Evolutionary conservation across 2,888 invertebrate genomes (phyloP), one percentile per base, ranked within the genome.

Genomic region (Eristalis pertinax): DNA sequence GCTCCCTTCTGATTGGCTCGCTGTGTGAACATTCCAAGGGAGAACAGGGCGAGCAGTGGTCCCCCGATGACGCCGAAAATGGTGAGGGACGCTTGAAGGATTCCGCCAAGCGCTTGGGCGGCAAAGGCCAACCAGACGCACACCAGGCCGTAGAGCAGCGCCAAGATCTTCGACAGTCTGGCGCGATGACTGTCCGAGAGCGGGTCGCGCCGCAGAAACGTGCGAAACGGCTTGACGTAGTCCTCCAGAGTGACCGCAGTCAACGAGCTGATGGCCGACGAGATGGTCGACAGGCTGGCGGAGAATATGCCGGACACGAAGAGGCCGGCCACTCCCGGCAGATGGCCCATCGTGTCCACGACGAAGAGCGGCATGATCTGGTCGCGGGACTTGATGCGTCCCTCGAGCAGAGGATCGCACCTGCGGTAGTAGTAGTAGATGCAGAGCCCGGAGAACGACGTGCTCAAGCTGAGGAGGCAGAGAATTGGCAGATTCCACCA

Each of bases 231-330:
- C 92, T 95, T 95, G 3, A 98, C 93, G 89, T 98, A 97, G 93
- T 99, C 99, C 90, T 97, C 96, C 60, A 98, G 93, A 0, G 98
- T 97, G 13, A 98, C 97, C 0, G 98, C 98, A 0, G 98, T 96
- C 65, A 99, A 94, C 1, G 98, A 97, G 91, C 98, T 98, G 82
- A 98, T 95, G 1, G 98, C 96, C 0, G 98, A 98, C 0, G 98
- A 98, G 82, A 99, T 96, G 0, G 98, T 98, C 62, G 98, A 98
- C 13, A 98, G 94, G 0, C 98, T 97, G 0, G 97, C 98, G 90
- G 97, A 97, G 92, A 98, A 98, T 84, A 99, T 96, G 2, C 98
- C 96, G 5, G 98, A 97, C 0, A 98, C 96, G 91, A 98, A 98
- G 26, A 99, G 94, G 0, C 99, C 99, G 0, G 98, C 95, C 24